Conservation (phyloP, 2,113 vertebrate species). For the Lampris megalopsis region DNA sequence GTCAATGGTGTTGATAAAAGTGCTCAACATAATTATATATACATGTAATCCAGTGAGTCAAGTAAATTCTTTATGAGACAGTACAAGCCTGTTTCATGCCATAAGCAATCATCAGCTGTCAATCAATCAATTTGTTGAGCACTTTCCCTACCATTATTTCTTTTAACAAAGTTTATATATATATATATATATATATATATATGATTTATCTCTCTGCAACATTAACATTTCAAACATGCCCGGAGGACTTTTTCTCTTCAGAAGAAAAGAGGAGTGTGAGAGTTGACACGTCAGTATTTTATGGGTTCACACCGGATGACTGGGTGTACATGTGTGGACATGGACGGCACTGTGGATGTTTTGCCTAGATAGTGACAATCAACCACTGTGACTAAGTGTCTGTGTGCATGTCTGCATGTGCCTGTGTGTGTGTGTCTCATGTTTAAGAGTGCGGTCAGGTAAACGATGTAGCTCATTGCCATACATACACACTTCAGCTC, state of each 20-base stretch:
- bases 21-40: too few relatives aligned
- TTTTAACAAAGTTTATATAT: too few relatives aligned
- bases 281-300: background rate
- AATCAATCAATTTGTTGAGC: too few relatives aligned
- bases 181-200: too few relatives aligned
- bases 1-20: too few relatives aligned
- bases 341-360: slow-evolving; percentile 1
- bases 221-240: background rate
- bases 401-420: background rate
- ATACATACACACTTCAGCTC: background rate
- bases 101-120: too few relatives aligned
- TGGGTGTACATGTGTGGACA: slow-evolving; percentile 51
- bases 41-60: too few relatives aligned
- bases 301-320: slow-evolving; percentile 10
- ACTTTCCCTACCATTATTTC: too few relatives aligned
- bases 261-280: background rate
- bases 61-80: too few relatives aligned
- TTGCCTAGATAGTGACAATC: background rate
- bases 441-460: background rate
- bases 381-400: background rate
- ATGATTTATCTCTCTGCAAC: too few relatives aligned
- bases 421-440: background rate
- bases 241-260: background rate
- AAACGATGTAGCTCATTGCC: background rate
- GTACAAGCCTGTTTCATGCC: too few relatives aligned